Conservation (phyloP, 2,113 vertebrate genomes). For the Aythya baeri region DNA sequence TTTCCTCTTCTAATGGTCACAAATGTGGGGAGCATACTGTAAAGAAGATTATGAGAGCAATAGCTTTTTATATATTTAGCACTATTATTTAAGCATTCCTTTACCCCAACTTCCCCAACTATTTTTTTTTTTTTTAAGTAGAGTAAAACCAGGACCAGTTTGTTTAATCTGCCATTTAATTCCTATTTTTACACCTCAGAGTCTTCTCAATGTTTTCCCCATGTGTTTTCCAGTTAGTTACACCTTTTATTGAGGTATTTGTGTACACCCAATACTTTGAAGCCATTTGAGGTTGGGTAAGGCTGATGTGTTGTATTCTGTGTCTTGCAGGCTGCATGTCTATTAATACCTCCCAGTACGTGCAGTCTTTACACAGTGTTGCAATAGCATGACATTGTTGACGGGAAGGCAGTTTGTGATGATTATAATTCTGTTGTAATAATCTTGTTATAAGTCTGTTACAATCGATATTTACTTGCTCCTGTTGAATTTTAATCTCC, state of each 20-base stretch:
- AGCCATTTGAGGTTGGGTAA: neutral
- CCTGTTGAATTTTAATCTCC: neutral
- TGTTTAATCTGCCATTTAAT: neutral
- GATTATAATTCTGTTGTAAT: neutral
- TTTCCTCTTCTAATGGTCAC: neutral
- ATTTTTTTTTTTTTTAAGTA: neutral
- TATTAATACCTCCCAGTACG: fast-evolving
- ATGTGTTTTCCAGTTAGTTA: neutral
- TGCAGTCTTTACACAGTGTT: neutral
- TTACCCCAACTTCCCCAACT: neutral
- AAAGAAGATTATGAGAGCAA: neutral
- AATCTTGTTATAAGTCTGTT: neutral
- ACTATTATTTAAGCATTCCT: neutral
- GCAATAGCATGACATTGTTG: neutral
- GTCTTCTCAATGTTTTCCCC: neutral
- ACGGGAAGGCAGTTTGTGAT: neutral
- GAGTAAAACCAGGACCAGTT: neutral
- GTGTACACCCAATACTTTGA: neutral
- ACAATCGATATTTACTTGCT: neutral
- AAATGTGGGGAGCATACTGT: neutral
- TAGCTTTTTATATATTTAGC: neutral
- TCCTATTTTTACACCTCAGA: neutral
- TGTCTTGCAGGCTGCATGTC: neutral
- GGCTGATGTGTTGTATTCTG: neutral
- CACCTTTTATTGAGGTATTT: neutral